Percentiles rank a stretch among this genome's conserved stretches.
phyloP scores from a whole-genome alignment of 2,797 vertebrate genomes.

The Varecia variegata region DNA sequence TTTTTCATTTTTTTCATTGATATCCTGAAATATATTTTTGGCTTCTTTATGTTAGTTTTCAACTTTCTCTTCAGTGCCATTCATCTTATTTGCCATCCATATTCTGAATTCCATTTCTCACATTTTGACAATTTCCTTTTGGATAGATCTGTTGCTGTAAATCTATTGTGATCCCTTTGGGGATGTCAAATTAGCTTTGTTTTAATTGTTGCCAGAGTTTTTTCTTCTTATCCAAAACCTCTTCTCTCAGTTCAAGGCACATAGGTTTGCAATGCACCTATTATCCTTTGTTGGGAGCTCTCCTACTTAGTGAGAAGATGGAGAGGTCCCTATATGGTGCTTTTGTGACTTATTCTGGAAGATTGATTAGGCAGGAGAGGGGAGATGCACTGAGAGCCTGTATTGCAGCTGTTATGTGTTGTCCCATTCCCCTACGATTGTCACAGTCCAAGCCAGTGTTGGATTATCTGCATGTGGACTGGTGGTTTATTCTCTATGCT shows the following conservation, averaged over 20 bases:
- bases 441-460: not conserved
- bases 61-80: not conserved
- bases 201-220: not conserved
- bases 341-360: not conserved
- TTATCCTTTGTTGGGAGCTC: not conserved
- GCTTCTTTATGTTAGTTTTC: not conserved
- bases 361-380: not conserved
- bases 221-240: not conserved
- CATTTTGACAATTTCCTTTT: not conserved
- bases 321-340: not conserved
- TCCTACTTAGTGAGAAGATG: not conserved
- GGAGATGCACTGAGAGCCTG: not conserved
- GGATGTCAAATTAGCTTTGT: not conserved
- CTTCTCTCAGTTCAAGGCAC: not conserved
- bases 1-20: not conserved
- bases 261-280: not conserved
- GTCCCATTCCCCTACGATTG: not conserved
- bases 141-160: not conserved
- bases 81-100: not conserved
- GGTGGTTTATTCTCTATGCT: not conserved
- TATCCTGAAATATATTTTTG: not conserved
- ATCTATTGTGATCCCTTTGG: not conserved
- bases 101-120: not conserved
- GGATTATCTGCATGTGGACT: not conserved
- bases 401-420: not conserved